A percentile compares a stretch with the other conserved stretches of the same genome.
Evolutionary conservation across 2,797 vertebrate genomes (phyloP).

Genomic region (Paratrypauchen microcephalus): DNA sequence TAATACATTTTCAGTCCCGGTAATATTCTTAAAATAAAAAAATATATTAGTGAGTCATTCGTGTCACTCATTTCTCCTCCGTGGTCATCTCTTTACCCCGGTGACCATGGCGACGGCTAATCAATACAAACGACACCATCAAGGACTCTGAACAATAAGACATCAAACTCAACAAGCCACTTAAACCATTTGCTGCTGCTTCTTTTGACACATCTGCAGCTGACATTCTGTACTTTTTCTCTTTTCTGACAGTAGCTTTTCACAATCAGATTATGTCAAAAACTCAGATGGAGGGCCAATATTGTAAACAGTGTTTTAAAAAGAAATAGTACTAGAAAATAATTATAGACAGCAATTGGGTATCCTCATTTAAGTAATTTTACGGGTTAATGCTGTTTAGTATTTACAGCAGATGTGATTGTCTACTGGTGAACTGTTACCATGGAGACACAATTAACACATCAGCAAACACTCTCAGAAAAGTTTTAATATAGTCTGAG

Average conservation of each 20-base stretch:
- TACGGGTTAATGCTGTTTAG: too few relatives aligned
- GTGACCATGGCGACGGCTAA: constrained; percentile 57
- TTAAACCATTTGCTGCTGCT: constrained; percentile 18
- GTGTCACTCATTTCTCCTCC: constrained; percentile 27
- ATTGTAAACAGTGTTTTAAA: not conserved
- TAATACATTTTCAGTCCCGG: too few relatives aligned
- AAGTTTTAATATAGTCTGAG: too few relatives aligned
- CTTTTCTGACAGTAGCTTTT: constrained; percentile 3
- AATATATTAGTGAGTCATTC: too few relatives aligned
- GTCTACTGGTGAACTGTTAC: too few relatives aligned
- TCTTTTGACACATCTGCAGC: constrained; percentile 33
- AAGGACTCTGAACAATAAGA: constrained; percentile 55
- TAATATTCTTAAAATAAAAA: too few relatives aligned
- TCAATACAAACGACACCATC: constrained; percentile 70
- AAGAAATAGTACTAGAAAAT: not conserved
- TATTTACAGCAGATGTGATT: too few relatives aligned
- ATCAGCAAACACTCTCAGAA: too few relatives aligned
- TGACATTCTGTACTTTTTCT: constrained; percentile 17
- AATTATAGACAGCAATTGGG: too few relatives aligned
- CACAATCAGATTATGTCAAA: not conserved
- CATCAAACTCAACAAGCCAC: constrained; percentile 19
- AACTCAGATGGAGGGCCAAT: not conserved
- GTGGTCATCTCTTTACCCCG: constrained; percentile 59
- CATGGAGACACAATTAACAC: too few relatives aligned
- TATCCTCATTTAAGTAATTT: too few relatives aligned